phyloP scores from a whole-genome alignment of 2,888 invertebrate genomes.

The Camponotus fellah region DNA sequence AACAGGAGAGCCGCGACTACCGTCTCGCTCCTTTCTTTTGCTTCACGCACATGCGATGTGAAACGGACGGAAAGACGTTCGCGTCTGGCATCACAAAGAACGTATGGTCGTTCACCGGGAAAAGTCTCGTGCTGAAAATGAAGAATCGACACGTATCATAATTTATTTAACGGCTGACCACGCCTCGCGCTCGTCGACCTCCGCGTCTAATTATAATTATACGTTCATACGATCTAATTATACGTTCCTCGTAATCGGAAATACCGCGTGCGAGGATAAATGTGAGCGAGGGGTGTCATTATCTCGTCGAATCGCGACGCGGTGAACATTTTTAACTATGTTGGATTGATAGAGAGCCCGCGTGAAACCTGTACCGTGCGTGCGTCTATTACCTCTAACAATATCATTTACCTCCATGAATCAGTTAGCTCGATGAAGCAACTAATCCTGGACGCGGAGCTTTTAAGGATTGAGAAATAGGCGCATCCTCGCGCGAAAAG shows the following conservation, averaged over 20 bases:
- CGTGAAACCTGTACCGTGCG: constrained; percentile 10
- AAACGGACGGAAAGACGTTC: constrained; percentile 71
- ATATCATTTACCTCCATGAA: constrained; percentile 40
- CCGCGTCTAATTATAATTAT: constrained; percentile 6
- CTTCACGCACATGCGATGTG: constrained; percentile 44
- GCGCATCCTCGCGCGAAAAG: neutral
- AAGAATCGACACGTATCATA: constrained; percentile 43
- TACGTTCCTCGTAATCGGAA: constrained; percentile 45
- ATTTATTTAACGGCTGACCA: constrained; percentile 53
- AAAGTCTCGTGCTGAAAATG: constrained; percentile 47
- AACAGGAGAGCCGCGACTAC: constrained; percentile 69
- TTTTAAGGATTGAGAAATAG: constrained; percentile 9
- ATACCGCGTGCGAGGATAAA: constrained; percentile 27
- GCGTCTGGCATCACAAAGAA: constrained; percentile 77
- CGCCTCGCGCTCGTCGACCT: constrained; percentile 35
- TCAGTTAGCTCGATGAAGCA: constrained; percentile 29
- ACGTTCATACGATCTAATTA: neutral
- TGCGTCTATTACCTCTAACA: constrained; percentile 46
- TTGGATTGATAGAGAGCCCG: constrained; percentile 18
- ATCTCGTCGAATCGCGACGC: constrained; percentile 17
- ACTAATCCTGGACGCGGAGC: neutral
- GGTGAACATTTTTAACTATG: neutral
- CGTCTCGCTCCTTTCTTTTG: constrained; percentile 60
- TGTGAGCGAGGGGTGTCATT: constrained; percentile 17
- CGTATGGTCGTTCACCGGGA: constrained; percentile 34